A percentile compares a stretch with the other conserved stretches of the same genome.
Evolutionary conservation across 2,888 invertebrate species (phyloP).

Genomic region (Epicampocera succincta): DNA sequence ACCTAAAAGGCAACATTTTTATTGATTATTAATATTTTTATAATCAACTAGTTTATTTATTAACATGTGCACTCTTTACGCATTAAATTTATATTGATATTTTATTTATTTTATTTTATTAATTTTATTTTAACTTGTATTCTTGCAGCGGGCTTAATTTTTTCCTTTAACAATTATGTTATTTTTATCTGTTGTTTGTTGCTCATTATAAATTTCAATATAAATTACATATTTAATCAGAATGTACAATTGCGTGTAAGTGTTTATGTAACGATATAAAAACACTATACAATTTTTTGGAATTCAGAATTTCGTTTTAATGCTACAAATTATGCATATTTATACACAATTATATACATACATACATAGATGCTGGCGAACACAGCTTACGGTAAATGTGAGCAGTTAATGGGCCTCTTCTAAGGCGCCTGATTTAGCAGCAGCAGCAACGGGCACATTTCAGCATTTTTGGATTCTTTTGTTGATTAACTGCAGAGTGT

Average conservation of each 20-base stretch:
- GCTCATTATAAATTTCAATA: constrained; percentile 47
- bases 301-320: constrained; percentile 14
- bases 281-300: constrained; percentile 6
- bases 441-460: too few species aligned
- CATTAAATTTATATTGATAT: constrained; percentile 16
- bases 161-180: constrained; percentile 17
- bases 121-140: constrained; percentile 20
- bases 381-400: too few species aligned
- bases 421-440: too few species aligned
- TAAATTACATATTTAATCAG: constrained; percentile 53
- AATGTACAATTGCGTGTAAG: constrained; percentile 7
- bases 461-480: too few species aligned
- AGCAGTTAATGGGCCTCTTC: too few species aligned
- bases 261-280: not conserved
- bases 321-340: constrained; percentile 1
- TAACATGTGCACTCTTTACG: constrained; percentile 27
- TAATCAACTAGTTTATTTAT: constrained; percentile 43
- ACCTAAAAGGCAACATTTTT: not conserved
- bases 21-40: constrained; percentile 11
- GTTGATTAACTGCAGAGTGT: too few species aligned
- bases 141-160: not conserved
- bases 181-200: constrained; percentile 36
- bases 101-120: constrained; percentile 31
- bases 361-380: not conserved
- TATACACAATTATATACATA: too few species aligned